Evolutionary conservation across 2,888 invertebrate species (phyloP).

Genomic region (Heliconius erato): DNA sequence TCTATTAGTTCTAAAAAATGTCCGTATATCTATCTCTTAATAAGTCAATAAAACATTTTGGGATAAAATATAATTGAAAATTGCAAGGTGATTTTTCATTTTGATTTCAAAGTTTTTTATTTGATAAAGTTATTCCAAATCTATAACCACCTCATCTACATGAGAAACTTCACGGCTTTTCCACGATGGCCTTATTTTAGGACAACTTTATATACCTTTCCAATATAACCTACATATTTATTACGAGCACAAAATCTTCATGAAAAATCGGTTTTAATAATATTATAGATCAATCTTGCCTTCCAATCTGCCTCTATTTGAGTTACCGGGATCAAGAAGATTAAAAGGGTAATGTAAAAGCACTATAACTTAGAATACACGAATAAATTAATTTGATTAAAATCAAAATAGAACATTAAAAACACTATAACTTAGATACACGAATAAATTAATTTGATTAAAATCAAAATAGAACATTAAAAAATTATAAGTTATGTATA

Average conservation of each 20-base stretch:
- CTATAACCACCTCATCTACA: background rate
- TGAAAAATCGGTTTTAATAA: constrained; percentile 15
- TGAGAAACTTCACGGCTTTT: background rate
- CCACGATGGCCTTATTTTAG: background rate
- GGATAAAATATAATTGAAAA: no score
- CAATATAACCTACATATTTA: background rate
- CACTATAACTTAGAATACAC: background rate
- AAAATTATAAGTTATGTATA: no score
- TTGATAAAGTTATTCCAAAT: no score
- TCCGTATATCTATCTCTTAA: no score
- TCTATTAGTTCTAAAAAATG: no score
- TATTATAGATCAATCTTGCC: constrained; percentile 13
- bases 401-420: background rate
- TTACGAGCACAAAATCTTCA: background rate
- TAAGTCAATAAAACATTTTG: no score
- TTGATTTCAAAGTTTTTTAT: no score
- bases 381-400: background rate
- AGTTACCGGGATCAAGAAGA: constrained; percentile 2
- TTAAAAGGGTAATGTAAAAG: constrained; percentile 8
- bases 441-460: background rate
- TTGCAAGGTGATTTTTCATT: no score
- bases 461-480: background rate
- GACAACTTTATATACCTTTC: background rate
- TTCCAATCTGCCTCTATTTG: constrained; percentile 9
- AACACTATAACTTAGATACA: background rate